phyloP scores from a whole-genome alignment of 1,140 invertebrate species.

The Drosophila nigromelanica region DNA sequence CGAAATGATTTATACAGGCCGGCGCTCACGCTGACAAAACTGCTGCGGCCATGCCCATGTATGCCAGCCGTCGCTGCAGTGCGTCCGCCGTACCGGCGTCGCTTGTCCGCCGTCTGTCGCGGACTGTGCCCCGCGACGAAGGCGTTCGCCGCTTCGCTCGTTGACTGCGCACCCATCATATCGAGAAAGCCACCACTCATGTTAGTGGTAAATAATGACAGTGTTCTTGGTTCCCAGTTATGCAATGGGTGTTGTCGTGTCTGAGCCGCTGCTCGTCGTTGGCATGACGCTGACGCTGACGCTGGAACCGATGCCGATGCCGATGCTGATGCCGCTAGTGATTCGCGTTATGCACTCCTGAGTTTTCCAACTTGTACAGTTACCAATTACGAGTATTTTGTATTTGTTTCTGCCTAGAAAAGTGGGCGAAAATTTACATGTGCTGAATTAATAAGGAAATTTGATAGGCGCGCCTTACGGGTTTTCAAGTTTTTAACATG shows the following conservation, averaged over 20 bases:
- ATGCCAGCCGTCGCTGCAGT: constrained; percentile 42
- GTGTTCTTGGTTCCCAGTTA: constrained; percentile 53
- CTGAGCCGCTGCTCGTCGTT: constrained; percentile 19
- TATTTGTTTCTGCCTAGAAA: constrained; percentile 42
- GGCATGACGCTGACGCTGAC: constrained; percentile 41
- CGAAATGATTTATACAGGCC: constrained; percentile 62
- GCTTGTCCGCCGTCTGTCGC: constrained; percentile 29
- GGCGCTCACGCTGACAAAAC: constrained; percentile 62
- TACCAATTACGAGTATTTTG: constrained; percentile 59
- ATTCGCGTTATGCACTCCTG: constrained; percentile 66
- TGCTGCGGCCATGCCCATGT: constrained; percentile 35
- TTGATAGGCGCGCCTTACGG: constrained; percentile 31
- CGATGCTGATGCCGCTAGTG: constrained; percentile 12
- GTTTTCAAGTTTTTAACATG: constrained; percentile 48
- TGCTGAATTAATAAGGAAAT: constrained; percentile 69
- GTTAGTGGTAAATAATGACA: constrained; percentile 31
- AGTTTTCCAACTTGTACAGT: constrained; percentile 47
- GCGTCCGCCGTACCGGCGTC: constrained; percentile 44
- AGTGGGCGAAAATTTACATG: constrained; percentile 71
- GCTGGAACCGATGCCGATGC: background rate
- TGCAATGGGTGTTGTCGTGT: constrained; percentile 58
- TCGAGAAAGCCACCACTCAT: constrained; percentile 71
- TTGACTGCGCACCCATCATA: constrained; percentile 47
- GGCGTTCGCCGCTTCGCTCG: constrained; percentile 24
- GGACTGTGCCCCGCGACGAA: background rate